Evolutionary conservation across 2,113 vertebrate species (phyloP).

Genomic region (Jaculus jaculus): DNA sequence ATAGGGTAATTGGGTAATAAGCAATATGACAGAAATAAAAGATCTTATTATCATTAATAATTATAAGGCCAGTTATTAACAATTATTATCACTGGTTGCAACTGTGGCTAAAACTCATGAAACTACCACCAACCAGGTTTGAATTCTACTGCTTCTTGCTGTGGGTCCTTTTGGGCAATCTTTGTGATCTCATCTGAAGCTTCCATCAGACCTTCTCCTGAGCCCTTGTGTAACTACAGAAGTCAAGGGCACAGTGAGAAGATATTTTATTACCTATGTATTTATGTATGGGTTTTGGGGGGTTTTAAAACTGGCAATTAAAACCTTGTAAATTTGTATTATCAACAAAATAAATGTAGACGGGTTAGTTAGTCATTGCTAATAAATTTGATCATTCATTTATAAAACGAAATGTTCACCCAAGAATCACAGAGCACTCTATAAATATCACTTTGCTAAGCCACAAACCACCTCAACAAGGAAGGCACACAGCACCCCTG

Average conservation of each 20-base stretch:
- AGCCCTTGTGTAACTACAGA: slow-evolving; percentile 66
- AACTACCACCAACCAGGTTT: neutral
- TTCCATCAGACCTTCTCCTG: slow-evolving; percentile 45
- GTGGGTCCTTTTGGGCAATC: neutral
- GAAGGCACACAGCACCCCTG: slow-evolving; percentile 77
- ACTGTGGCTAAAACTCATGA: slow-evolving; percentile 28
- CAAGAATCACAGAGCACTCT: slow-evolving; percentile 81
- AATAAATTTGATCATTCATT: slow-evolving; percentile 84
- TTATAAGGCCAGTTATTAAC: slow-evolving; percentile 14
- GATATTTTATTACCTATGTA: slow-evolving; percentile 80
- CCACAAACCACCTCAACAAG: slow-evolving; percentile 76
- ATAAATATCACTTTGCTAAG: slow-evolving; percentile 79
- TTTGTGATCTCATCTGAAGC: slow-evolving; percentile 45
- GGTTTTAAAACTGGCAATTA: slow-evolving; percentile 80
- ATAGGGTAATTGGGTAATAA: neutral
- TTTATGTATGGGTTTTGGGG: slow-evolving; percentile 79
- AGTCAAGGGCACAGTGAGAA: slow-evolving; percentile 77
- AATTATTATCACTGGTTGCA: neutral
- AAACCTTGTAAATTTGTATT: slow-evolving; percentile 83
- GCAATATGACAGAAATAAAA: neutral
- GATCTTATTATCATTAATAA: neutral
- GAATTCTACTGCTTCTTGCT: neutral
- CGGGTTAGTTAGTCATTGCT: slow-evolving; percentile 79
- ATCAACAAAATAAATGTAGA: slow-evolving; percentile 83
- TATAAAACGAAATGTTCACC: slow-evolving; percentile 75